Evolutionary conservation across 2,113 vertebrate species (phyloP), one percentile per base, ranked within the genome.

Genomic region (Neopipo cinnamomea): DNA sequence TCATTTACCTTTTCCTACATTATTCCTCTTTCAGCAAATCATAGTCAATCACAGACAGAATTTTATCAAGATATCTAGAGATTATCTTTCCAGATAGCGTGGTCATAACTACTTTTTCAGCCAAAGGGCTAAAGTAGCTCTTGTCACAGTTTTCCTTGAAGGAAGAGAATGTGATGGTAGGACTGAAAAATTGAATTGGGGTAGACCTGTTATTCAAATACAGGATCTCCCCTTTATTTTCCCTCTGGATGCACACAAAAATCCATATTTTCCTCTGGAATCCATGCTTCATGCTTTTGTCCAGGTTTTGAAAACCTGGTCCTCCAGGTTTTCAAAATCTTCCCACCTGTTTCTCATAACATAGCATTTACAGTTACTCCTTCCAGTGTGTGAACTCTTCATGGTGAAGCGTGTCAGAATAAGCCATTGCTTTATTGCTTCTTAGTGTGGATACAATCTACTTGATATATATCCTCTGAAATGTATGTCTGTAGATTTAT

Each of bases 401-500:
- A 55, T 56, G 53, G 85, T 95, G 92, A 85, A 79, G n/a, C 13
- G n/a, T 14, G 4, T 55, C 58, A 56, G 61, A 96, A 93, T 68
- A 93, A 95, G 56, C 74, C 93, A 59, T 79, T 20, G 13, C 83
- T 93, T 86, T 88, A 91, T 82, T 95, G 65, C 73, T 97, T 96
- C 95, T 97, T 97, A 95, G 93, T 97, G 91, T 93, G 90, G 72
- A 96, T 96, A 93, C 31, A 82, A 95, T 94, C 93, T 86, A 82
- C 49, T 66, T 97, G 97, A 97, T 97, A 95, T 95, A 98, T 78
- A 93, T 71, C 80, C 82, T 96, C 93, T 97, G 96, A 97, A 98
- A 97, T 97, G 56, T 96, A 97, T 39, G 85, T 96, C 94, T 96
- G 95, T 86, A 95, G 96, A 91, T 94, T 98, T 98, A 98, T 95